A percentile compares a stretch with the other conserved stretches of the same genome.
Conservation (phyloP, 92 coral and sea anemone species). For the Palythoa grandiflora region DNA sequence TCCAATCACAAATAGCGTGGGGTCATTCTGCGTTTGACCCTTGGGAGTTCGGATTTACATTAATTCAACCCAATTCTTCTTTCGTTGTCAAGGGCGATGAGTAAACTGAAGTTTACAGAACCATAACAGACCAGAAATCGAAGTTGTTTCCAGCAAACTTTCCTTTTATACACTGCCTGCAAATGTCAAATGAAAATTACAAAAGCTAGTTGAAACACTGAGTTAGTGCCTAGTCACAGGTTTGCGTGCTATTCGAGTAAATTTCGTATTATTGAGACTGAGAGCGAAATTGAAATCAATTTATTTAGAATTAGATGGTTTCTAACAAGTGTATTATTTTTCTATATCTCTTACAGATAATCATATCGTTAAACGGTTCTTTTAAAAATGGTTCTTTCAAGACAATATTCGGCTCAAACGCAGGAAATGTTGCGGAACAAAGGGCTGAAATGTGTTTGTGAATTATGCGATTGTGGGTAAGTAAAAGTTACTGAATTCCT, state of each 20-base stretch:
- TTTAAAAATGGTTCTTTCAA: conserved; percentile 60
- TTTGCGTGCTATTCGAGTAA: background rate
- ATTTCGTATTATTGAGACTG: background rate
- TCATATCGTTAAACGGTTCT: background rate
- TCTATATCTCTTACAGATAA: background rate
- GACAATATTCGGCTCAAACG: conserved; percentile 88
- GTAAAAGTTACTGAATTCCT: conserved; percentile 33
- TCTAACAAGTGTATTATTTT: background rate
- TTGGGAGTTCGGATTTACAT: conserved; percentile 11
- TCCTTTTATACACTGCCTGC: background rate
- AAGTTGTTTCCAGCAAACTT: background rate
- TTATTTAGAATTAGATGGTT: too few relatives aligned
- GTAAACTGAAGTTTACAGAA: conserved; percentile 30
- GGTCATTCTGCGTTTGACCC: conserved; percentile 39
- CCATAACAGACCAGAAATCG: conserved; percentile 40
- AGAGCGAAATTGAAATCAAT: background rate
- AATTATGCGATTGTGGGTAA: conserved; percentile 98
- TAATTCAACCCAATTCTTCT: background rate
- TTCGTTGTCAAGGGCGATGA: conserved; percentile 70
- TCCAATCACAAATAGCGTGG: conserved; percentile 35
- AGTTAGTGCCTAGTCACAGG: background rate
- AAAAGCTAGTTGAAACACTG: background rate
- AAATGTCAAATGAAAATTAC: background rate
- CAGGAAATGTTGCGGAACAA: conserved; percentile 78
- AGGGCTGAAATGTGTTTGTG: conserved; percentile 94